Percentiles rank a stretch among this genome's conserved stretches.
Conservation (phyloP, 2,888 invertebrate genomes). For the Volucella zonaria region DNA sequence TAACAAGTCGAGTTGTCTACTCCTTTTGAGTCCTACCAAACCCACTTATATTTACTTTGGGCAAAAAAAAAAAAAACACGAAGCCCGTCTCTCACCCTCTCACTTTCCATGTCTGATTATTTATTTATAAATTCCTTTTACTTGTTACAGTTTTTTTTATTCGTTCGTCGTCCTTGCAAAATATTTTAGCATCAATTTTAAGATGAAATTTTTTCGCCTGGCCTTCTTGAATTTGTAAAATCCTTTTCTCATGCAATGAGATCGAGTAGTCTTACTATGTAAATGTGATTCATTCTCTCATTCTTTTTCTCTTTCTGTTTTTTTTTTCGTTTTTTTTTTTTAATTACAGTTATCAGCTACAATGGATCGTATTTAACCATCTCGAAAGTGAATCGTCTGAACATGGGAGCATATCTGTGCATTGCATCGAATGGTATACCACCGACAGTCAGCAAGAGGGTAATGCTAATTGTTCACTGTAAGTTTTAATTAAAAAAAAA, state of each 20-base stretch:
- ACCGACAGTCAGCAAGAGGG: constrained; percentile 90
- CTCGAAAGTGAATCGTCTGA: constrained; percentile 88
- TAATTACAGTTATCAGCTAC: constrained; percentile 84
- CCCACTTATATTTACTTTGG: neutral
- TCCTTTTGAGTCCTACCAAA: neutral
- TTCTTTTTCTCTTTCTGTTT: neutral
- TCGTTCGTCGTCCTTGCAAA: neutral
- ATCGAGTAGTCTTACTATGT: neutral
- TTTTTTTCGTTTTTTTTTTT: constrained; percentile 20
- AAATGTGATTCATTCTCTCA: constrained; percentile 8
- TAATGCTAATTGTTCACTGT: constrained; percentile 93
- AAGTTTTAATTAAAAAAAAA: constrained; percentile 83
- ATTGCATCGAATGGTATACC: constrained; percentile 93
- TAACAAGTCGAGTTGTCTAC: neutral
- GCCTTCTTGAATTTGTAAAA: constrained; percentile 13
- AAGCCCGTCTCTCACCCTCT: neutral
- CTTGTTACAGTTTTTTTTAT: constrained; percentile 21
- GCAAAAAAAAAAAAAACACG: constrained; percentile 6
- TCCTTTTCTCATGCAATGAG: constrained; percentile 16
- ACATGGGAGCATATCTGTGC: constrained; percentile 92
- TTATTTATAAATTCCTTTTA: constrained; percentile 59
- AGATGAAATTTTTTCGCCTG: constrained; percentile 16
- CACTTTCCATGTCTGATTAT: constrained; percentile 10
- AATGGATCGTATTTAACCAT: constrained; percentile 89
- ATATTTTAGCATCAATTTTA: constrained; percentile 14